Evolutionary conservation across 2,888 invertebrate genomes (phyloP), one percentile per base, ranked within the genome.

Genomic region (Anaspis maculata): DNA sequence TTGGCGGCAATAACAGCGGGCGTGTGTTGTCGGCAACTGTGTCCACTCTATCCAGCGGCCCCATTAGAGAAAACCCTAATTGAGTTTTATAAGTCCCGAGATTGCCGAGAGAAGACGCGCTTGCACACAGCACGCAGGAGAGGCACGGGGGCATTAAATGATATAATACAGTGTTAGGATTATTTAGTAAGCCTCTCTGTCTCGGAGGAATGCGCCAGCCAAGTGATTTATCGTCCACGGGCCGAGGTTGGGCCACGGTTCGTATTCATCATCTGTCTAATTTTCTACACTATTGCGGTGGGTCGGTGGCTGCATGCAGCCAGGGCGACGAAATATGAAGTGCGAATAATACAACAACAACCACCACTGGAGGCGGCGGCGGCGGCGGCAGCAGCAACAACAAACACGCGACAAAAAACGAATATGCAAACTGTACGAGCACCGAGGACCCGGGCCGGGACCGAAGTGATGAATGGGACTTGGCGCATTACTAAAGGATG

Each of bases 101-200:
- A 31, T 35, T 35, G 30, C 30, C 22, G 14, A 4, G 16, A 25
- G 30, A n/a, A n/a, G n/a, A 12, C 30, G 30, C 32, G 27, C 26
- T 26, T 12, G 27, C 15, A 28, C 21, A 6, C 13, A 23, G 13
- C n/a, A n/a, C n/a, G n/a, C n/a, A n/a, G n/a, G n/a, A n/a, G n/a
- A n/a, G n/a, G n/a, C n/a, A n/a, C 12, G 21, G 15, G 27, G 27
- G 39, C 39, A 44, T 49, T 48, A 44, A 48, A 44, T 48, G 47
- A 48, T 48, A 44, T 46, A 49, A 51, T 48, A 42, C 41, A 44
- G 45, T 45, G 41, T 47, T 42, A 48, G 46, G 46, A 44, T 47
- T 47, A 47, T 44, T 43, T 45, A 40, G 39, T 43, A 43, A 34
- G 34, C 32, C 30, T 36, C 27, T 40, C 45, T 46, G 45, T 47